Conservation (phyloP, 1,140 invertebrate species). For the Melipona quadrifasciata region DNA sequence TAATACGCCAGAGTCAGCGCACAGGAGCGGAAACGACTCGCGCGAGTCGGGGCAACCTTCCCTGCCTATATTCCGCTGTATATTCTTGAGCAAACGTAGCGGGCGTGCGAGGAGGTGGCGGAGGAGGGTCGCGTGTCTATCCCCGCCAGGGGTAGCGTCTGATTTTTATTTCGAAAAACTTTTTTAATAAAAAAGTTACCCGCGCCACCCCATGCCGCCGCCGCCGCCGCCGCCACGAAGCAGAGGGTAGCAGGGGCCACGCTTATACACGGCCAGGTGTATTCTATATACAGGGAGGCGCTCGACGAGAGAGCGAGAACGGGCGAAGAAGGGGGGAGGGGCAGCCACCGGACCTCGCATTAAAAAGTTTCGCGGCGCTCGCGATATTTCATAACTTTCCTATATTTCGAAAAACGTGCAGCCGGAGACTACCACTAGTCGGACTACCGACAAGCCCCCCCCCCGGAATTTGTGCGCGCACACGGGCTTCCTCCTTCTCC, state of each 20-base stretch:
- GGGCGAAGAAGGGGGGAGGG: slow-evolving; percentile 29
- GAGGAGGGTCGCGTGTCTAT: slow-evolving; percentile 17
- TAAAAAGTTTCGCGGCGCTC: slow-evolving; percentile 80
- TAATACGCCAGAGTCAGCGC: slow-evolving; percentile 8
- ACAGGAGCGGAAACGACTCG: slow-evolving; percentile 8
- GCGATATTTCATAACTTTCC: slow-evolving; percentile 81
- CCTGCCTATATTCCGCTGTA: slow-evolving; percentile 20
- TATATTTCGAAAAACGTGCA: slow-evolving; percentile 79
- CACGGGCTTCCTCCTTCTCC: slow-evolving; percentile 23
- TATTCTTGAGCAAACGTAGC: slow-evolving; percentile 33
- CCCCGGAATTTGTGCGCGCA: slow-evolving; percentile 58
- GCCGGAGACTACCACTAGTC: slow-evolving; percentile 13
- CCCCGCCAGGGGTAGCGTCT: slow-evolving; percentile 48
- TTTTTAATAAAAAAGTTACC: slow-evolving; percentile 81
- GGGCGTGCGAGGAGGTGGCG: neutral
- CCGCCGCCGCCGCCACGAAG: neutral
- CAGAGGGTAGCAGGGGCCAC: slow-evolving; percentile 15
- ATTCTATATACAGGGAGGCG: slow-evolving; percentile 56
- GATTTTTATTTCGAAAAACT: slow-evolving; percentile 79
- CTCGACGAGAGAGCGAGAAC: slow-evolving; percentile 14
- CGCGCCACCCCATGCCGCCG: slow-evolving; percentile 25
- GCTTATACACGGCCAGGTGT: slow-evolving; percentile 61
- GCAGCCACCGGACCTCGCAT: slow-evolving; percentile 71
- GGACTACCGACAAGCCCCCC: slow-evolving; percentile 43
- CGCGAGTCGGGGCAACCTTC: neutral